phyloP scores from a whole-genome alignment of 2,113 vertebrate genomes.

The Rhabdomys dilectus region DNA sequence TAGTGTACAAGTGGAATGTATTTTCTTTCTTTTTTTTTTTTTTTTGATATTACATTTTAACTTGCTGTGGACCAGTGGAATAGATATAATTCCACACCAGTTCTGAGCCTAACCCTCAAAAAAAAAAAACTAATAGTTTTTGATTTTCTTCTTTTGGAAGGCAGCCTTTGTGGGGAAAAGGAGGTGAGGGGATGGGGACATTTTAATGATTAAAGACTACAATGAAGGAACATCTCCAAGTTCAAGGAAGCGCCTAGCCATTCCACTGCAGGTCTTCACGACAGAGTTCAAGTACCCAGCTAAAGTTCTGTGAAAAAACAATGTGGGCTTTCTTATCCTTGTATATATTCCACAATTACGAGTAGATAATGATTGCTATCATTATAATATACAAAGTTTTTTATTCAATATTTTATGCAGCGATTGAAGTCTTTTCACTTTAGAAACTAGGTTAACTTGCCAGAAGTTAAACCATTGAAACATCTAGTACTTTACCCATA shows the following conservation, averaged over 20 bases:
- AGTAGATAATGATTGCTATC: not conserved
- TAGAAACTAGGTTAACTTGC: not conserved
- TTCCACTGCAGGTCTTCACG: not conserved
- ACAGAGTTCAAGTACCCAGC: not conserved
- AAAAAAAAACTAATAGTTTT: not conserved
- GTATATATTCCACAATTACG: not conserved
- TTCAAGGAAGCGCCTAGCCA: not conserved
- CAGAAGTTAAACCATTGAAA: not conserved
- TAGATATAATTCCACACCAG: not conserved
- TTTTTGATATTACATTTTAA: not conserved
- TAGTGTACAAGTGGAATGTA: not conserved
- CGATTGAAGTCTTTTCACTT: not conserved
- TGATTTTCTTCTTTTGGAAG: not conserved
- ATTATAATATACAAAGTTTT: not conserved
- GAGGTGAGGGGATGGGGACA: not conserved
- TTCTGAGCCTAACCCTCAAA: not conserved
- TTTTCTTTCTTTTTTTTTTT: too few species aligned
- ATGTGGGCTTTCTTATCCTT: not conserved
- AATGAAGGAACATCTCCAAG: not conserved
- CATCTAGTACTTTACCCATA: not conserved
- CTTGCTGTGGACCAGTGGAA: not conserved
- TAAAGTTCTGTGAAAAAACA: not conserved
- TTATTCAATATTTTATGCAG: not conserved
- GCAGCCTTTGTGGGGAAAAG: not conserved
- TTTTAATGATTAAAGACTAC: not conserved